These are phyloP conservation scores for Pleuronectes platessa DNA, from an alignment of 2,113 vertebrate species.

Conservation along the genomic window DNA sequence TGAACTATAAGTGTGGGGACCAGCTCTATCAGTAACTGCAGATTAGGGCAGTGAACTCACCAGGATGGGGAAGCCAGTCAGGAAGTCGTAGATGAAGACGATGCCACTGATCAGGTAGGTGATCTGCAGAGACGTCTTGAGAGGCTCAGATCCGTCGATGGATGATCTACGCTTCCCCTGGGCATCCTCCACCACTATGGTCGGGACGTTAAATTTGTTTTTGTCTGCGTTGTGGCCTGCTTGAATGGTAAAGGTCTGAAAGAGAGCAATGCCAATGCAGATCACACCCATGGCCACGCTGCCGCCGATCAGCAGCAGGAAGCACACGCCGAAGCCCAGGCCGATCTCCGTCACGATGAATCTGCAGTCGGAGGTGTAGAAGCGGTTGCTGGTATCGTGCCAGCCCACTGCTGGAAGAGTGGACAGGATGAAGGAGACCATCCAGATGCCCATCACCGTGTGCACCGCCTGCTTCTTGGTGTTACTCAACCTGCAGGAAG, in stretches of 20 bases:
- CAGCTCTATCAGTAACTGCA: not conserved
- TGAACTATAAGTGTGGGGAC: not conserved
- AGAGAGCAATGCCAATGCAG: constrained; percentile 91
- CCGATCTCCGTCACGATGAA: constrained; percentile 95
- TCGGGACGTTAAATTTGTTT: constrained; percentile 90
- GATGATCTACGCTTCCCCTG: constrained; percentile 94
- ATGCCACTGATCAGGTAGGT: constrained; percentile 92
- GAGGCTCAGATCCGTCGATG: constrained; percentile 91
- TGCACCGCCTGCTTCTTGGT: constrained; percentile 94
- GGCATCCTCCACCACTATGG: constrained; percentile 93
- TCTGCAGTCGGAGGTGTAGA: constrained; percentile 91
- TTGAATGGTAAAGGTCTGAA: constrained; percentile 89
- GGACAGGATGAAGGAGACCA: constrained; percentile 94
- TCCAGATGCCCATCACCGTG: constrained; percentile 96
- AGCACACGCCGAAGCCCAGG: constrained; percentile 93
- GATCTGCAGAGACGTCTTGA: constrained; percentile 92
- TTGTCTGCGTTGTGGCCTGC: constrained; percentile 82
- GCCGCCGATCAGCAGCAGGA: constrained; percentile 91
- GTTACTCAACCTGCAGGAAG: constrained; percentile 88
- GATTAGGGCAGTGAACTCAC: constrained; percentile 78
- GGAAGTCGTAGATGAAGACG: constrained; percentile 92
- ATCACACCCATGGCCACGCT: constrained; percentile 89
- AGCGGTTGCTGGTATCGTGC: constrained; percentile 91
- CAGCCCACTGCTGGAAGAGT: constrained; percentile 93
- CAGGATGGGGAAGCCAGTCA: constrained; percentile 92